Conservation (phyloP, 2,797 vertebrate species). For the Champsocephalus gunnari region DNA sequence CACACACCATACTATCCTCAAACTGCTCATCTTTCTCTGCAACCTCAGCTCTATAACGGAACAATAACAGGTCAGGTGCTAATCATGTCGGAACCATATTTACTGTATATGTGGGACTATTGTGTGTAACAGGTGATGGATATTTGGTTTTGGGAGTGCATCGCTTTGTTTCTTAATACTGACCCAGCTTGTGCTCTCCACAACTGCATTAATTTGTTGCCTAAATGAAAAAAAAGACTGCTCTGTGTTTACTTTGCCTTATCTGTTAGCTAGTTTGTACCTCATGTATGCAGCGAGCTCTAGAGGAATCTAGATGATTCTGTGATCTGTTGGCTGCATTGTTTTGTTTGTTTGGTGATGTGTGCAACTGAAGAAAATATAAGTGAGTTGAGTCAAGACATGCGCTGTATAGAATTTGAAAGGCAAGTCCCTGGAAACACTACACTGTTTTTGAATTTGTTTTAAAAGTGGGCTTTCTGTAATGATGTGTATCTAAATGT, state of each 20-base stretch:
- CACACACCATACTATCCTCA: constrained; percentile 68
- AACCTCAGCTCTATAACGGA: constrained; percentile 62
- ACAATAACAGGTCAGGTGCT: constrained; percentile 67
- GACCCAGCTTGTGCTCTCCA: constrained; percentile 50
- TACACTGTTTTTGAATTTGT: constrained; percentile 45
- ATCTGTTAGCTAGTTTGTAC: constrained; percentile 73
- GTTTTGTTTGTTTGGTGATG: constrained; percentile 50
- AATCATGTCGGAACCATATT: constrained; percentile 62
- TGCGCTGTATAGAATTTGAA: constrained; percentile 67
- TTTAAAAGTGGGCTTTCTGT: constrained; percentile 26
- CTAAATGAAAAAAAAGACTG: constrained; percentile 55
- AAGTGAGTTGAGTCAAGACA: constrained; percentile 46
- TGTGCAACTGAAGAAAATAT: constrained; percentile 60
- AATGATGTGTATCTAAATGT: constrained; percentile 46
- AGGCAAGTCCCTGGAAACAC: constrained; percentile 62
- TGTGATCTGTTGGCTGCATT: constrained; percentile 47
- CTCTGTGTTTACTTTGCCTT: constrained; percentile 72
- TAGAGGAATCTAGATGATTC: constrained; percentile 32
- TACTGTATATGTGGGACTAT: constrained; percentile 60
- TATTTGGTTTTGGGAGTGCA: constrained; percentile 38
- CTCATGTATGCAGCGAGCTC: constrained; percentile 64
- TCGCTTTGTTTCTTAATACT: constrained; percentile 55
- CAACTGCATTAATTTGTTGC: constrained; percentile 59
- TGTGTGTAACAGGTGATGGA: constrained; percentile 43
- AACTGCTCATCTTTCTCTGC: constrained; percentile 51